phyloP scores from a whole-genome alignment of 2,797 vertebrate genomes.

The Sebastes reedi region DNA sequence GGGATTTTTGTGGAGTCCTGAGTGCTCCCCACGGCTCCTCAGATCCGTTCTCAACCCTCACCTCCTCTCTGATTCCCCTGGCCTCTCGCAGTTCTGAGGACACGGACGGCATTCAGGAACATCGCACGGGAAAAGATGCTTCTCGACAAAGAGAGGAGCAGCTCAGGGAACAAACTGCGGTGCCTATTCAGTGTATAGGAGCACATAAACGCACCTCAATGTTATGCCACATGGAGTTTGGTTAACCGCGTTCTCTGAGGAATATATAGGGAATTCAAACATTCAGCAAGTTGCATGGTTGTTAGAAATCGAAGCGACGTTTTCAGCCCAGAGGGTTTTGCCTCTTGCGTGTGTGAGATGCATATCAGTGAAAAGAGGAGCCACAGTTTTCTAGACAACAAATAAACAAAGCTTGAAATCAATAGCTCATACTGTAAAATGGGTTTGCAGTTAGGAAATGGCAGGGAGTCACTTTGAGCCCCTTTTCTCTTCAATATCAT shows the following conservation, averaged over 20 bases:
- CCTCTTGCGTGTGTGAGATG: constrained; percentile 2
- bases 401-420: constrained; percentile 55
- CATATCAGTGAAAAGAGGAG: constrained; percentile 9
- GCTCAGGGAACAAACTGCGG: background rate
- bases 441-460: constrained; percentile 42
- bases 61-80: constrained; percentile 36
- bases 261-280: background rate
- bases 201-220: constrained; percentile 19
- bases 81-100: constrained; percentile 21
- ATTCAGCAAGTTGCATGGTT: background rate
- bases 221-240: constrained; percentile 8
- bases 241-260: constrained; percentile 14
- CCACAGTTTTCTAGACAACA: constrained; percentile 13
- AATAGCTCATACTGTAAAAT: constrained; percentile 55
- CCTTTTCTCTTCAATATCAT: constrained; percentile 43
- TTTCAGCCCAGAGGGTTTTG: constrained; percentile 14
- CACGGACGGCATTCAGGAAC: constrained; percentile 38
- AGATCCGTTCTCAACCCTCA: constrained; percentile 38
- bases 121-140: constrained; percentile 13
- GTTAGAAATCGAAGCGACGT: background rate
- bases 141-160: constrained; percentile 37
- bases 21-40: constrained; percentile 19
- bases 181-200: background rate
- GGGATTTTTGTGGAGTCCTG: constrained; percentile 18
- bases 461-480: constrained; percentile 34